Conservation (phyloP, 2,888 invertebrate species). For the Cristatella mucedo region DNA sequence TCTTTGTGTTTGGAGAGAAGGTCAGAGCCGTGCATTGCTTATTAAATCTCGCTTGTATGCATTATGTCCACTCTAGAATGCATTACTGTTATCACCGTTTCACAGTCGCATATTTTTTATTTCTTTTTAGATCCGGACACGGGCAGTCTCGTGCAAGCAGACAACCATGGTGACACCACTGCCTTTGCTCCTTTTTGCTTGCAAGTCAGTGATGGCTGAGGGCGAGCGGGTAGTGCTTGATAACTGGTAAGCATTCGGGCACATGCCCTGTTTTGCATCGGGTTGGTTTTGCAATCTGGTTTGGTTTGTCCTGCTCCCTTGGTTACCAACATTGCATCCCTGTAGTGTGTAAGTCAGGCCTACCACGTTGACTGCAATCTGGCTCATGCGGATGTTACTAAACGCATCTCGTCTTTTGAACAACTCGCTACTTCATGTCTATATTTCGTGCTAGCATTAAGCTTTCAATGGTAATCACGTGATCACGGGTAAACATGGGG, state of each 20-base stretch:
- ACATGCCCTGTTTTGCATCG: background rate
- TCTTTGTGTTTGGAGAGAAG: conserved; percentile 96
- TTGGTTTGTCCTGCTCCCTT: background rate
- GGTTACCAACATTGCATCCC: background rate
- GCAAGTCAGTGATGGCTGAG: conserved; percentile 57
- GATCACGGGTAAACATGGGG: no score
- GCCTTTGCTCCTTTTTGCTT: conserved; percentile 76
- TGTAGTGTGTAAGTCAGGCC: background rate
- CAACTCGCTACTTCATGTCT: no score
- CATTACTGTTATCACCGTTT: no score
- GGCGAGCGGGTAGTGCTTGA: conserved; percentile 61
- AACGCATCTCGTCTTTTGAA: no score
- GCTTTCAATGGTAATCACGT: no score
- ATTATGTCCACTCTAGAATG: no score
- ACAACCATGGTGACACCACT: conserved; percentile 87
- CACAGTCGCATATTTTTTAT: no score
- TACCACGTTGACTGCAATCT: background rate
- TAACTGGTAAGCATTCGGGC: conserved; percentile 52
- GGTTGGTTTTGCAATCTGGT: conserved; percentile 4
- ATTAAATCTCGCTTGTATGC: background rate
- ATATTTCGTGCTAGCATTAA: no score
- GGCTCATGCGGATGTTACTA: no score
- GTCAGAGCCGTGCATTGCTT: conserved; percentile 30
- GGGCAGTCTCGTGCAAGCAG: conserved; percentile 88
- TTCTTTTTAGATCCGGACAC: conserved; percentile 56